phyloP scores from a whole-genome alignment of 2,797 vertebrate genomes.

The Picus viridis region DNA sequence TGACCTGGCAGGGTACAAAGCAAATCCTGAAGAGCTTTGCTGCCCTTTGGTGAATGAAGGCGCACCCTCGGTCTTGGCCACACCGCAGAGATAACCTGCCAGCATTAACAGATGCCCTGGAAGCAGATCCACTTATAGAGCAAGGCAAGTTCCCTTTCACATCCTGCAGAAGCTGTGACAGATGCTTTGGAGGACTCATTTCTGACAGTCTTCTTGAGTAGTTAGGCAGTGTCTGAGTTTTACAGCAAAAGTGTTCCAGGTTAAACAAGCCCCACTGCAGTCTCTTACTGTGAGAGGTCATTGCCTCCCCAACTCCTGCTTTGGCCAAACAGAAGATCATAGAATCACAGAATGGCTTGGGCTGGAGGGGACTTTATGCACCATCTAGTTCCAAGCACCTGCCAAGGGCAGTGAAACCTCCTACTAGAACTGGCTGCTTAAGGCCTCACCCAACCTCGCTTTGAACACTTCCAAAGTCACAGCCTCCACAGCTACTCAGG shows the following conservation, averaged over 20 bases:
- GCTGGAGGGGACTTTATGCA: no score
- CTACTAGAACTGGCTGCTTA: no score
- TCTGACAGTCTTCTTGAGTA: background rate
- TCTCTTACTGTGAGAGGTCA: background rate
- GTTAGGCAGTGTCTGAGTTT: background rate
- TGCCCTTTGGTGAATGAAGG: background rate
- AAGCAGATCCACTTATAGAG: background rate
- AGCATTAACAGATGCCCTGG: background rate
- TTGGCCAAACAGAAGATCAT: background rate
- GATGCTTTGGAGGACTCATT: background rate
- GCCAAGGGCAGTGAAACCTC: no score
- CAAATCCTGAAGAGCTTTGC: background rate
- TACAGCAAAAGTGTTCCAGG: background rate
- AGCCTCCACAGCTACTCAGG: no score
- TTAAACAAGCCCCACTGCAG: conserved; percentile 34
- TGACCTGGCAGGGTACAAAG: background rate
- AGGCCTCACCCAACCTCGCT: no score
- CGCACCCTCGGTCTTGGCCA: background rate
- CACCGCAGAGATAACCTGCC: background rate
- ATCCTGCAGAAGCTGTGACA: background rate
- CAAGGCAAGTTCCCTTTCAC: background rate
- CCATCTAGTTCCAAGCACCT: no score
- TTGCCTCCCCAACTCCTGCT: background rate
- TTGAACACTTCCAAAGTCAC: no score
- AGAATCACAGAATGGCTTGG: no score